Evolutionary conservation across 2,797 vertebrate species (phyloP).

Genomic region (Sebastolobus altivelis): DNA sequence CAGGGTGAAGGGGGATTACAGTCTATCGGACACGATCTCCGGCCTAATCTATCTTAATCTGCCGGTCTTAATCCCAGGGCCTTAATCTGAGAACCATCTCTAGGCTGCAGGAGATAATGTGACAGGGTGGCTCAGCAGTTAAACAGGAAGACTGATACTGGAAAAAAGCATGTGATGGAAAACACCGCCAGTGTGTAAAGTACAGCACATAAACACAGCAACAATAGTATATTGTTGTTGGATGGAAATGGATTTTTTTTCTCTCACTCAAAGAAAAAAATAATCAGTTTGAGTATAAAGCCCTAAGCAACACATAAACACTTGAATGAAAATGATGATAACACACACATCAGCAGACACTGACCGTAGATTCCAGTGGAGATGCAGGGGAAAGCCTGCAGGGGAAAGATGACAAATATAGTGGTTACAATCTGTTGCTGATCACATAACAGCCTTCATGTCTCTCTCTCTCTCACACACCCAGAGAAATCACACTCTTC

Average conservation of each 20-base stretch:
- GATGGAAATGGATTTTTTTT: constrained; percentile 9
- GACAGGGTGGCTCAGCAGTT: constrained; percentile 43
- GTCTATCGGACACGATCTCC: constrained; percentile 83
- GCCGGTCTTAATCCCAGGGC: constrained; percentile 73
- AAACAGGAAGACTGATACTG: constrained; percentile 47
- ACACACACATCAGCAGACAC: constrained; percentile 45
- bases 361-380: constrained; percentile 88
- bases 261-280: background rate
- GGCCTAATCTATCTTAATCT: constrained; percentile 85
- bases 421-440: constrained; percentile 42
- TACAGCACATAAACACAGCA: background rate
- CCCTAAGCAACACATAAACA: constrained; percentile 25
- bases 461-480: background rate
- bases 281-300: constrained; percentile 11
- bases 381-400: constrained; percentile 88
- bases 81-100: constrained; percentile 83
- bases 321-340: constrained; percentile 8
- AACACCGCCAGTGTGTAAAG: background rate
- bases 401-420: constrained; percentile 56
- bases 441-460: constrained; percentile 35
- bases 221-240: background rate
- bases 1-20: constrained; percentile 78
- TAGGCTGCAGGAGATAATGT: constrained; percentile 74
- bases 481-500: constrained; percentile 36
- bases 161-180: constrained; percentile 44